Conservation (phyloP, 2,888 invertebrate species). For the Aelia acuminata region DNA sequence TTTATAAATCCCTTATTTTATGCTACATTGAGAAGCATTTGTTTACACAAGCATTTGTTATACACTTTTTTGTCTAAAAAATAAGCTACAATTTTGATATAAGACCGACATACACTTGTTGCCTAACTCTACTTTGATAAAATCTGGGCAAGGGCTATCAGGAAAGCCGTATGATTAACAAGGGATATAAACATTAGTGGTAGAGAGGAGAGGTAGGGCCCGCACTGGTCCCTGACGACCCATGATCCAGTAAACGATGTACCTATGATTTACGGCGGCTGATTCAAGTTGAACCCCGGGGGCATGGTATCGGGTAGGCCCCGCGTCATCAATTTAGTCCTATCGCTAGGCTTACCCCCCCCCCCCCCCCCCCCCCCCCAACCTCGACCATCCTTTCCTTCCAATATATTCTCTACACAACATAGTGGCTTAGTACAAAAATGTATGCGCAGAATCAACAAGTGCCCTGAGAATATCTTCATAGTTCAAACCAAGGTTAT, state of each 20-base stretch:
- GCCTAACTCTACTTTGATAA: background rate
- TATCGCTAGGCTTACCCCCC: background rate
- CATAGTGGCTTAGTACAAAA: background rate
- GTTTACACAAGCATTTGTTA: no score
- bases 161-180: background rate
- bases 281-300: background rate
- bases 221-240: conserved; percentile 4
- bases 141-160: background rate
- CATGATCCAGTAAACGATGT: conserved; percentile 36
- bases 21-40: no score
- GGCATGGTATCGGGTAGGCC: conserved; percentile 3
- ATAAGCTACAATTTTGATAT: no score
- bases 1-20: no score
- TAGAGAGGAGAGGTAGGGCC: background rate
- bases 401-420: background rate
- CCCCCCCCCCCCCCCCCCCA: background rate
- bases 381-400: no score
- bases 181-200: background rate
- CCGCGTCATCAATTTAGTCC: conserved; percentile 15
- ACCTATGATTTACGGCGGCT: conserved; percentile 22
- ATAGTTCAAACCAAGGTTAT: background rate
- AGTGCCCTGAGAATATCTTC: background rate
- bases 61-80: no score
- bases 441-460: background rate
- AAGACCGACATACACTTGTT: background rate